Evolutionary conservation across 1,140 invertebrate genomes (phyloP), one percentile per base, ranked within the genome.

Genomic region (Drosophila simulans): DNA sequence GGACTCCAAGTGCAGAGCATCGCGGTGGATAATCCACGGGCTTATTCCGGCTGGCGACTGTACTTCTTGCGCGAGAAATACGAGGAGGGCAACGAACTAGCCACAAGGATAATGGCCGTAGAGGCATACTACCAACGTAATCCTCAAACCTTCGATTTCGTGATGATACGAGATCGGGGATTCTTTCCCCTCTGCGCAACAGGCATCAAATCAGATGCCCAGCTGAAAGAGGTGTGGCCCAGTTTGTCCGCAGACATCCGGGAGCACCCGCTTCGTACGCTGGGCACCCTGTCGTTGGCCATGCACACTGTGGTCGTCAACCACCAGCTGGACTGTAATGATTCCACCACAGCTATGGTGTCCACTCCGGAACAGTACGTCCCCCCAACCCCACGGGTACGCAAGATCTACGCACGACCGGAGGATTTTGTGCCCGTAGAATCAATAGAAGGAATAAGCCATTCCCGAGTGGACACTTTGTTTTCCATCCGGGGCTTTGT

Each of bases 401-500:
- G 53, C 0, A 92, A 91, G 43, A 76, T 86, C 34, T 89, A 85
- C 22, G 83, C 43, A 13, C 79, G 81, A 10, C 78, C 68, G 3
- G 39, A 42, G 4, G 53, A 58, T 8, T 91, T 91, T 49, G 39
- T 74, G 7, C 20, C 73, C 7, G 69, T 90, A 7, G 73, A 76
- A 11, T 25, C 76, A 13, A 60, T 90, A 4, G 77, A 39, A 5
- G 37, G 62, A 5, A 76, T 91, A 5, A 45, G 27, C 3, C 65
- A 76, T 8, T 43, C 34, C 3, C 62, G 82, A 0, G 77, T 84
- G 12, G 80, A 80, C 51, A 94, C 98, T 76, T 94, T 98, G 1
- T 95, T 80, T 13, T 48, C 95, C 17, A 94, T 98, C 2, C 95
- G 95, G 90, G 98, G 98, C 0, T 97, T 96, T 64, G 96, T 99